Base-by-base conservation (phyloP, 1,140 invertebrate genomes). In the Leptopilina boulardi region DNA sequence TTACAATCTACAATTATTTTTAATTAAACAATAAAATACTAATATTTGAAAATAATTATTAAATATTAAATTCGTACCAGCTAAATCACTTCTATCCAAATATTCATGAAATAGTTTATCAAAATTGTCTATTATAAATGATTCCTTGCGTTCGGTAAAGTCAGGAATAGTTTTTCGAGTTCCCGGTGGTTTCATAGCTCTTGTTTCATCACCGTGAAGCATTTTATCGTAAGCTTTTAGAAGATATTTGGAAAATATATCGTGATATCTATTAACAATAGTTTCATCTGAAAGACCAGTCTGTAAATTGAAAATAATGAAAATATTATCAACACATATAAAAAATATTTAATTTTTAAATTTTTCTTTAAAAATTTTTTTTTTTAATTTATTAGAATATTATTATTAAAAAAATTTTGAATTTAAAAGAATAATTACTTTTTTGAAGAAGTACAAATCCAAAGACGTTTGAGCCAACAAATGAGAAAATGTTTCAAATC, bases 401-500 rank as follows among this genome's bases (percentile, higher is more conserved):
- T 51, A 30, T 3, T 3, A 38, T n/a, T 6, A 38, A 9, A 38
- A 38, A 38, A 21, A 19, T 10, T 41, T 76, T 5, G 75, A 56
- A 34, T 42, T 23, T 11, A 78, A 71, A 44, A 78, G 83, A n/a
- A 19, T 11, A 59, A 23, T 80, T 75, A 84, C 83, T 70, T 84
- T 81, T 71, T 82, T 74, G 38, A 76, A 84, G 34, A 82, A 84
- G 18, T 73, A 71, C 73, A 71, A 82, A 42, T 84, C 78, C 30
- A 85, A 70, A 0, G 78, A 79, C 71, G 84, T 78, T 79, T 95
- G 95, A 0, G 96, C 94, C 77, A 98, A 90, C 76, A 98, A 94
- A 87, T 98, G 96, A 0, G 95, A 93, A 83, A 97, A 93, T 0
- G 97, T 98, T 18, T 93, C 94, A 81, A 97, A 96, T 34, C 96